phyloP scores from a whole-genome alignment of 2,888 invertebrate genomes.

The Leistus spinibarbis region DNA sequence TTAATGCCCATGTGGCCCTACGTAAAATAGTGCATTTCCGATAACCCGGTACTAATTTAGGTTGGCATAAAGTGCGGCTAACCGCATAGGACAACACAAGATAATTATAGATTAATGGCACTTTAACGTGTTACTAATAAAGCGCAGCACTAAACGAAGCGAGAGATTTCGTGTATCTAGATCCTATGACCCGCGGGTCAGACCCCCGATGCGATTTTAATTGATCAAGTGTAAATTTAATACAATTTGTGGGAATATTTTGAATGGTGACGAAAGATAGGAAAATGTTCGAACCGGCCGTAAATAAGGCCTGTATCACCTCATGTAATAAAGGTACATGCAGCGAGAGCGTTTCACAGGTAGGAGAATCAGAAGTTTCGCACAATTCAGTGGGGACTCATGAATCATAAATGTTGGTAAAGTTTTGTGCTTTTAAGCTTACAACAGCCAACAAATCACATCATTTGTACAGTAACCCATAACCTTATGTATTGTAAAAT shows the following conservation, averaged over 20 bases:
- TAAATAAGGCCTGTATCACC: neutral
- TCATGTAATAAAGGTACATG: neutral
- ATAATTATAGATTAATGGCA: conserved; percentile 8
- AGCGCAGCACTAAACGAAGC: neutral
- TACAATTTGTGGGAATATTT: too few species aligned
- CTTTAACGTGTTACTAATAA: neutral
- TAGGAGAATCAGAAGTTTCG: neutral
- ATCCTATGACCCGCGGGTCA: too few species aligned
- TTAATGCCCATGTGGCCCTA: neutral
- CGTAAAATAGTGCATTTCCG: neutral
- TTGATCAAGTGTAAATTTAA: too few species aligned
- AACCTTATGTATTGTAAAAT: neutral
- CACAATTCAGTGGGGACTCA: neutral
- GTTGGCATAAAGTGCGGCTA: neutral
- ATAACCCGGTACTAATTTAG: neutral
- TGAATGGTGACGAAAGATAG: too few species aligned
- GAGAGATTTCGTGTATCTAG: neutral
- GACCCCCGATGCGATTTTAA: too few species aligned
- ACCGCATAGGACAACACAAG: neutral
- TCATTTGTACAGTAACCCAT: neutral
- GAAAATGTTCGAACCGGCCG: too few species aligned
- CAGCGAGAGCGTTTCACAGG: neutral
- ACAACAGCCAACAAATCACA: neutral
- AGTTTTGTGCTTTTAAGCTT: too few species aligned
- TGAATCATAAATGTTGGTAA: neutral